These are phyloP conservation scores for Romanogobio albipinnatus DNA, from an alignment of 2,113 vertebrate genomes.

Conservation along the genomic window DNA sequence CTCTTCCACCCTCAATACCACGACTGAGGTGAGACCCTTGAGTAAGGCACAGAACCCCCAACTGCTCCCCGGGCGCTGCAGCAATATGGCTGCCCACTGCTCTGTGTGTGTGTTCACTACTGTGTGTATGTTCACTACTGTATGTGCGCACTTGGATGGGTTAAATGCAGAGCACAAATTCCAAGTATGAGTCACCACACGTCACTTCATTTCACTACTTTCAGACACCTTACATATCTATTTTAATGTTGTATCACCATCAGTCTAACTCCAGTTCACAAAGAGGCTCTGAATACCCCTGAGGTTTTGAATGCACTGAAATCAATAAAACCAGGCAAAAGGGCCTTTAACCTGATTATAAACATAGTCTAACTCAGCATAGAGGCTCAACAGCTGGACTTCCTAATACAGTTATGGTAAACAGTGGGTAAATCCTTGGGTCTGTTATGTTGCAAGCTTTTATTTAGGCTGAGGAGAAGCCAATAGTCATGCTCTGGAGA, in stretches of 20 bases:
- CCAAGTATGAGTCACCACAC: too few relatives aligned
- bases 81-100: too few relatives aligned
- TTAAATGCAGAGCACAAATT: too few relatives aligned
- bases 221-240: conserved; percentile 9
- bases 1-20: too few relatives aligned
- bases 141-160: too few relatives aligned
- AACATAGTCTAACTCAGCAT: conserved; percentile 38
- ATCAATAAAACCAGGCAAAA: conserved; percentile 10
- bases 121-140: too few relatives aligned
- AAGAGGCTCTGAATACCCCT: conserved; percentile 36
- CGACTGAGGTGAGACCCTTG: too few relatives aligned
- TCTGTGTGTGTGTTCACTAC: too few relatives aligned
- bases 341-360: conserved; percentile 22
- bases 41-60: too few relatives aligned
- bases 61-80: too few relatives aligned
- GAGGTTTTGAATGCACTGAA: conserved; percentile 35
- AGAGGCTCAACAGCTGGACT: conserved; percentile 48
- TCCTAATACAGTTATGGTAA: conserved; percentile 58
- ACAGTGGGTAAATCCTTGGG: conserved; percentile 52
- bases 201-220: too few relatives aligned
- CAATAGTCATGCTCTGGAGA: conserved; percentile 49
- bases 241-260: conserved; percentile 41
- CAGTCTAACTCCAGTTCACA: conserved; percentile 33
- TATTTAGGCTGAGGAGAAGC: conserved; percentile 54
- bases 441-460: conserved; percentile 47